phyloP scores from a whole-genome alignment of 2,797 vertebrate genomes.

The Chloroceryle amazona region DNA sequence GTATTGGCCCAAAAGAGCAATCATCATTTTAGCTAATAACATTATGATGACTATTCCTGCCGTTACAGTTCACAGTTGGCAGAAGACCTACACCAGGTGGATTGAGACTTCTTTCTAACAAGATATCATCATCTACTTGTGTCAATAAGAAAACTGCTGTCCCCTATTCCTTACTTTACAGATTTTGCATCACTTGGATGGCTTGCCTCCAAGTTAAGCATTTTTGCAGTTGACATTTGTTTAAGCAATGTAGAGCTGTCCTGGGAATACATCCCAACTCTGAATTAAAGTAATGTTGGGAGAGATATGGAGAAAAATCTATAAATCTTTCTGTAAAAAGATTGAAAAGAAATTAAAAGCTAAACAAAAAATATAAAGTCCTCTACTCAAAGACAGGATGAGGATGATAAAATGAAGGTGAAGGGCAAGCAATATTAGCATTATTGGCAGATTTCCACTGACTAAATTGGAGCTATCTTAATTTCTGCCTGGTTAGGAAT shows the following conservation, averaged over 20 bases:
- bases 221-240: constrained; percentile 10
- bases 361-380: not conserved
- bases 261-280: not conserved
- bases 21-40: constrained; percentile 42
- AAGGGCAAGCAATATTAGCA: not conserved
- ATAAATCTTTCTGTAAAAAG: not conserved
- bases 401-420: not conserved
- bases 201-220: not conserved
- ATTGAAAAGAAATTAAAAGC: not conserved
- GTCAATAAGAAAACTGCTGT: constrained; percentile 43
- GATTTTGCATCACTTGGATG: constrained; percentile 10
- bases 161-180: not conserved
- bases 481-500: not conserved
- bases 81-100: constrained; percentile 28
- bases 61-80: constrained; percentile 39
- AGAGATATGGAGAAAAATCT: not conserved
- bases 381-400: not conserved
- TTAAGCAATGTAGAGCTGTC: not conserved
- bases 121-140: not conserved
- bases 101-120: constrained; percentile 43
- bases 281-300: not conserved
- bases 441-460: not conserved
- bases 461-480: not conserved
- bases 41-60: constrained; percentile 60
- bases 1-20: constrained; percentile 5